Evolutionary conservation across 2,888 invertebrate genomes (phyloP).

Genomic region (Stenodema calcarata): DNA sequence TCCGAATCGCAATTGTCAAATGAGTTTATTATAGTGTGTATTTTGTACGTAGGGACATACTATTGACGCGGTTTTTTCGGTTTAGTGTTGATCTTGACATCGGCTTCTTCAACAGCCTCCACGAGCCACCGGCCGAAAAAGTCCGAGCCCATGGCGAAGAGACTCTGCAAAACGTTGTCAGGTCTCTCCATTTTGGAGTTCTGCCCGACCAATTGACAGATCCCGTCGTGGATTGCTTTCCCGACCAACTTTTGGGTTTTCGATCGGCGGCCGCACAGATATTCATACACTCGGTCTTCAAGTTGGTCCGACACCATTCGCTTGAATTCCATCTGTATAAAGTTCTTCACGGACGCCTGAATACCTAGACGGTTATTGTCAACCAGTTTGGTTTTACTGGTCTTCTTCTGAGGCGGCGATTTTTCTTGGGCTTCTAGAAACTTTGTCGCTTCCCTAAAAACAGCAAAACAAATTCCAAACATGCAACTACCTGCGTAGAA

Average conservation of each 20-base stretch:
- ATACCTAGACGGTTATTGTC: neutral
- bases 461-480: neutral
- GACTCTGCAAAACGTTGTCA: neutral
- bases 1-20: no score
- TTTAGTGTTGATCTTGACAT: neutral
- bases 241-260: neutral
- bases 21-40: no score
- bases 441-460: conserved; percentile 15
- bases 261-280: neutral
- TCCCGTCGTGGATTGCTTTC: neutral
- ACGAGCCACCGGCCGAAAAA: conserved; percentile 6
- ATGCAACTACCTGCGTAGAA: neutral
- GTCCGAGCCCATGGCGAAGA: neutral
- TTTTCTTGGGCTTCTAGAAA: conserved; percentile 14
- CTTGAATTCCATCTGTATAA: neutral
- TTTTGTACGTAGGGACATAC: no score
- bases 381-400: neutral
- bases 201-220: neutral
- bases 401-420: neutral
- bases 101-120: conserved; percentile 3
- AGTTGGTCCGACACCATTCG: neutral
- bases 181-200: neutral
- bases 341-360: neutral
- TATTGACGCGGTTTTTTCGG: neutral
- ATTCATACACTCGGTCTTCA: neutral